A percentile compares a stretch with the other conserved stretches of the same genome.
Evolutionary conservation across 2,113 vertebrate genomes (phyloP).

Genomic region (Rhea pennata): DNA sequence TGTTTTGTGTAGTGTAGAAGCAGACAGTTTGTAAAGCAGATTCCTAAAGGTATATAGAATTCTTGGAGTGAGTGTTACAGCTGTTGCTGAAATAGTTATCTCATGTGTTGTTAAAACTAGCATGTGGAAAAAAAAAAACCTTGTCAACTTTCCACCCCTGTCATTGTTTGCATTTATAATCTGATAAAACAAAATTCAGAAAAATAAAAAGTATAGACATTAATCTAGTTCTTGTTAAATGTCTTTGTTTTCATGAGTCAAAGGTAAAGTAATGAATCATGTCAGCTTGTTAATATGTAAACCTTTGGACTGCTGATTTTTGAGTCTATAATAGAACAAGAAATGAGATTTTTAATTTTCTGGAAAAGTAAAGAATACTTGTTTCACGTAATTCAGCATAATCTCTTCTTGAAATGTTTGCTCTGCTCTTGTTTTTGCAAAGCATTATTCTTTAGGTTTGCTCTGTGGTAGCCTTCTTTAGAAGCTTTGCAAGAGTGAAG

Average conservation of each 20-base stretch:
- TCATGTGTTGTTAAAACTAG: background rate
- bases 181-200: background rate
- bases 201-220: background rate
- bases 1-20: background rate
- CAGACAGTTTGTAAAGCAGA: background rate
- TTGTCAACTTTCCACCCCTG: background rate
- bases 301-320: background rate
- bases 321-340: background rate
- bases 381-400: background rate
- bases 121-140: background rate
- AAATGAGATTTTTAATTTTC: background rate
- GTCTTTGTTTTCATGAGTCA: background rate
- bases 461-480: background rate
- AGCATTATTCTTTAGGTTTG: fast-evolving
- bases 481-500: background rate
- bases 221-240: background rate
- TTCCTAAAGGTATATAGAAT: background rate
- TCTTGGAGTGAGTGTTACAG: background rate
- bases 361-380: background rate
- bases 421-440: background rate
- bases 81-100: background rate
- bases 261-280: background rate
- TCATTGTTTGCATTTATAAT: background rate
- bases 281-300: background rate
- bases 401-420: background rate